A percentile compares a stretch with the other conserved stretches of the same genome.
Conservation (phyloP, 64 coral and sea anemone species). For the Stylophora pistillata region DNA sequence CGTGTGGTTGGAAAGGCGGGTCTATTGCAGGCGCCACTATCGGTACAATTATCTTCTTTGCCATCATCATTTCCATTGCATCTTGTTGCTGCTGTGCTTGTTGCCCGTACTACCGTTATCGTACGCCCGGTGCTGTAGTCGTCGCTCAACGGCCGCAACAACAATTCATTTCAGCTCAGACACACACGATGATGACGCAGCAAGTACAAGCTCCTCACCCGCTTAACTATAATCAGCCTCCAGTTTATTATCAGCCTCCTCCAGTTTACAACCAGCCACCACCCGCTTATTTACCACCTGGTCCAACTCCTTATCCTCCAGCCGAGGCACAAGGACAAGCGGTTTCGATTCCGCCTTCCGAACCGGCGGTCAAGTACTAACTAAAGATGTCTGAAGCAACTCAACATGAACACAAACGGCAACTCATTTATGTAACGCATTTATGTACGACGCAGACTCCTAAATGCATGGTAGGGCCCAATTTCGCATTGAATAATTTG, state of each 20-base stretch:
- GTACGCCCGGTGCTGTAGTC: neutral
- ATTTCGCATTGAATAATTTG: too few species aligned
- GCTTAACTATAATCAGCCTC: neutral
- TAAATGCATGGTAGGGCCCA: too few species aligned
- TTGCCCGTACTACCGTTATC: conserved; percentile 25
- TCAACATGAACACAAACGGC: too few species aligned
- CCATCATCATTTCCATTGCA: conserved; percentile 8
- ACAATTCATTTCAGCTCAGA: neutral
- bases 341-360: neutral
- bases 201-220: neutral
- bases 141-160: neutral
- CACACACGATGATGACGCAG: neutral
- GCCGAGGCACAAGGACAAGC: neutral
- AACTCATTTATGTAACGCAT: too few species aligned
- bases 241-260: too few species aligned
- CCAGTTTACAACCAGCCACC: neutral
- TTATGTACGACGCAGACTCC: too few species aligned
- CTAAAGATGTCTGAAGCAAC: too few species aligned
- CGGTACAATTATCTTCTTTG: neutral
- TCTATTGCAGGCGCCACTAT: neutral
- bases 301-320: neutral
- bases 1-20: neutral
- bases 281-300: neutral
- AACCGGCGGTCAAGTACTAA: too few species aligned
- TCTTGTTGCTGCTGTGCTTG: conserved; percentile 48